Evolutionary conservation across 2,113 vertebrate genomes (phyloP), one percentile per base, ranked within the genome.

Genomic region (Odocoileus virginianus): DNA sequence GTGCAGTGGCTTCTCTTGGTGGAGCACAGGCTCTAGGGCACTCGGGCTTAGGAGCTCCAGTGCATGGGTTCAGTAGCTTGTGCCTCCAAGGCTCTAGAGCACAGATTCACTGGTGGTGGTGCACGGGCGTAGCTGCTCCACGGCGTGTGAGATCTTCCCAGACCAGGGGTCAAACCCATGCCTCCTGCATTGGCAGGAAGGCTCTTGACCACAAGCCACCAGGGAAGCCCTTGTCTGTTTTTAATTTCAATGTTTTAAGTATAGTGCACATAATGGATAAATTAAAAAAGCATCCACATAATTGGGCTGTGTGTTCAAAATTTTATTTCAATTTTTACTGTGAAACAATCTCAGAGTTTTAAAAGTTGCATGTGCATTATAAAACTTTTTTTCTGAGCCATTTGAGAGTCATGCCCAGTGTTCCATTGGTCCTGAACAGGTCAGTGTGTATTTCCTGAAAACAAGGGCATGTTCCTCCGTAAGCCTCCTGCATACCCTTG

Each of bases 241-340:
- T n/a, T 21, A 81, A 10, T 78, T 43, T 64, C 64, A 82, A 0
- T 50, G 83, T 88, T 33, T 21, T 57, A 25, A 61, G 16, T 36
- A 14, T 27, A 57, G 89, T 28, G 19, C 45, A 47, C 28, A 23
- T 36, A 45, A 74, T 50, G 93, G 52, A 25, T 43, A 60, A 76
- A 64, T 82, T 82, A 1, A 9, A 52, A 57, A 90, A 88, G n/a
- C 13, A 60, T 5, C 3, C 30, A 27, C 1, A 6, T 47, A 21
- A 60, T 61, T 83, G 71, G 45, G 79, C 47, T 52, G 4, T 21
- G 7, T 67, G 47, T 54, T 88, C 52, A 36, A 81, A 74, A 36
- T 33, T 15, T 15, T 19, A 94, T 82, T 64, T 86, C 21, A 83
- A 0, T 81, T 43, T 85, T 91, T 87, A 88, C 86, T 82, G 90